Conservation (phyloP, 2,797 vertebrate species). For the Lutjanus argentimaculatus region DNA sequence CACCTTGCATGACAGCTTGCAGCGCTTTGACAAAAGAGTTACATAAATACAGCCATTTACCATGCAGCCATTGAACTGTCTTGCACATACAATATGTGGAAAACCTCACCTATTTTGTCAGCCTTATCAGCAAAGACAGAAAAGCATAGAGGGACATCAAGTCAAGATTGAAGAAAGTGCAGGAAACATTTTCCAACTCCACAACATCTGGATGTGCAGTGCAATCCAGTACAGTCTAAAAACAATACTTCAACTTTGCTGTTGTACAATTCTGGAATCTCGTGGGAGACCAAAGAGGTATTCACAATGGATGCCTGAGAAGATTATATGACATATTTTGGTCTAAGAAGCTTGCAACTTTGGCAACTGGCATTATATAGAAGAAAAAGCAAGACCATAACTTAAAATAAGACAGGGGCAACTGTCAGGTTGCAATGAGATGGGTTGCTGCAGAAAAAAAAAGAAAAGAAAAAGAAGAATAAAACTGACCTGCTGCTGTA, state of each 20-base stretch:
- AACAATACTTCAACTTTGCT: not conserved
- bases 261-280: not conserved
- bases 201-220: not conserved
- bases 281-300: not conserved
- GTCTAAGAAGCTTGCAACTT: not conserved
- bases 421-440: not conserved
- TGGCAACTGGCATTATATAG: not conserved
- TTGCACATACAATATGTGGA: not conserved
- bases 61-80: not conserved
- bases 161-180: not conserved
- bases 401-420: not conserved
- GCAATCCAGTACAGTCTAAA: not conserved
- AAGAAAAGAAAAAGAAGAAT: not conserved
- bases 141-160: not conserved
- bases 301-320: not conserved
- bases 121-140: not conserved
- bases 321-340: not conserved
- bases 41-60: not conserved
- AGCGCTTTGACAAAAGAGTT: not conserved
- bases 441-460: no score
- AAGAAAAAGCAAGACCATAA: not conserved
- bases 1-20: not conserved
- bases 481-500: not conserved
- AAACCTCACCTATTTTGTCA: not conserved
- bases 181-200: not conserved